Base-by-base conservation (phyloP, 2,888 invertebrate species). In the Polyploca ridens region DNA sequence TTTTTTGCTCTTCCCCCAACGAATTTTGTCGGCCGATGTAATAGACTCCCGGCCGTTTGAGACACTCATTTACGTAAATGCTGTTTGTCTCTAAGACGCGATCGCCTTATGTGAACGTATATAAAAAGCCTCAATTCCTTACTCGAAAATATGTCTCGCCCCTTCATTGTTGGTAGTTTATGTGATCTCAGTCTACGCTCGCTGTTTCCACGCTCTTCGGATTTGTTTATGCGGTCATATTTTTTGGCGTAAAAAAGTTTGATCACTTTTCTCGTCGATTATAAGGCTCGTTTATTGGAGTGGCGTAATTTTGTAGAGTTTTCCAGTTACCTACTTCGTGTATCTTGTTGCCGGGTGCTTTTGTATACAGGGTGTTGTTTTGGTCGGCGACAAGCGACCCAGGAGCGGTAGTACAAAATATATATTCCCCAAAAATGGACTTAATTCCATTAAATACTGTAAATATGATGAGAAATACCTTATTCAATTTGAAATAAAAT, bases 11-110 rank as follows among this genome's bases (percentile, higher is more conserved):
- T 54, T 82, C 75, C 72, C 72, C 69, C 74, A 68, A 76, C 79
- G 79, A 85, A 83, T 84, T 87, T 84, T 72, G 78, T 77, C 79
- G 76, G 80, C 76, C 80, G 68, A 75, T 78, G 84, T 86, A 85
- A 87, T 84, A 84, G 83, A 87, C 73, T 76, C 71, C 64, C 63
- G 71, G 69, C 69, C 72, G 75, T 78, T 81, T 71, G 74, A 81
- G 75, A 74, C 69, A 74, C 74, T 81, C 80, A 76, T 82, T 84
- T 78, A 72, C 76, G 75, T 77, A 69, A 66, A 58, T 76, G 77
- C 69, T 73, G 76, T 73, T 72, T 78, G 65, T 70, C 78, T 73
- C 68, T 69, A 69, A 33, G 59, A 64, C 46, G 54, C 49, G 49
- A 49, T 49, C 49, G 54, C 54, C 54, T 63, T 70, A 66, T 73